phyloP scores from a whole-genome alignment of 1,140 invertebrate genomes.

The Ooceraea biroi region DNA sequence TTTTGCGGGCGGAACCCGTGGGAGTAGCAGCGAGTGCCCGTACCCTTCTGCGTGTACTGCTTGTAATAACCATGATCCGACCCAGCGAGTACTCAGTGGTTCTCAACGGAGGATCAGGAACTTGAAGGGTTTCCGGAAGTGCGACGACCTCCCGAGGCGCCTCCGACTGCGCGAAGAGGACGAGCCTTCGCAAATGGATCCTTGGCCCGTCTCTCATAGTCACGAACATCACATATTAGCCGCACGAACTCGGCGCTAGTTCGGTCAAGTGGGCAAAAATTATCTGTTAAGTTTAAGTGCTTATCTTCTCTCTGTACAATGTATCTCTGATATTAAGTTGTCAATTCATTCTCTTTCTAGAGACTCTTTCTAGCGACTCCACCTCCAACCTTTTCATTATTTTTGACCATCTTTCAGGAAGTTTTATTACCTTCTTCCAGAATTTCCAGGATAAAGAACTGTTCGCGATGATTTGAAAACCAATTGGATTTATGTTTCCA shows the following conservation, averaged over 20 bases:
- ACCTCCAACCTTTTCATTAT: too few relatives aligned
- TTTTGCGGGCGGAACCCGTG: constrained; percentile 53
- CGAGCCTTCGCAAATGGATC: neutral
- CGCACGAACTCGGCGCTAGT: constrained; percentile 46
- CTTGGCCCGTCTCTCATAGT: constrained; percentile 24
- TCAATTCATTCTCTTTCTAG: too few relatives aligned
- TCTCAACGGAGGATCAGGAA: constrained; percentile 57
- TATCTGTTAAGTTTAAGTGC: neutral
- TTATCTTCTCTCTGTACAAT: too few relatives aligned
- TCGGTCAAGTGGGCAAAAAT: constrained; percentile 8
- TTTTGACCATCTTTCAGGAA: too few relatives aligned
- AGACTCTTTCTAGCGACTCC: too few relatives aligned
- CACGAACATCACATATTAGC: constrained; percentile 69
- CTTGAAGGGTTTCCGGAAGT: constrained; percentile 59
- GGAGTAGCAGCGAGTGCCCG: constrained; percentile 34
- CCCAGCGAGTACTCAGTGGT: constrained; percentile 28
- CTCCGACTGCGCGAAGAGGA: too few relatives aligned
- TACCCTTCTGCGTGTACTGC: constrained; percentile 32
- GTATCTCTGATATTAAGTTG: too few relatives aligned
- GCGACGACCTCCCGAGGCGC: constrained; percentile 58
- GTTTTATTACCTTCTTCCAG: too few relatives aligned
- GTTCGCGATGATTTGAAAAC: too few relatives aligned
- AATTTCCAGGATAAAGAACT: too few relatives aligned
- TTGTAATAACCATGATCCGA: constrained; percentile 67
- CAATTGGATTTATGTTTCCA: too few relatives aligned